Percentiles rank a stretch among this genome's conserved stretches.
Evolutionary conservation across 2,888 invertebrate genomes (phyloP).

Genomic region (Pyrocoelia pectoralis): DNA sequence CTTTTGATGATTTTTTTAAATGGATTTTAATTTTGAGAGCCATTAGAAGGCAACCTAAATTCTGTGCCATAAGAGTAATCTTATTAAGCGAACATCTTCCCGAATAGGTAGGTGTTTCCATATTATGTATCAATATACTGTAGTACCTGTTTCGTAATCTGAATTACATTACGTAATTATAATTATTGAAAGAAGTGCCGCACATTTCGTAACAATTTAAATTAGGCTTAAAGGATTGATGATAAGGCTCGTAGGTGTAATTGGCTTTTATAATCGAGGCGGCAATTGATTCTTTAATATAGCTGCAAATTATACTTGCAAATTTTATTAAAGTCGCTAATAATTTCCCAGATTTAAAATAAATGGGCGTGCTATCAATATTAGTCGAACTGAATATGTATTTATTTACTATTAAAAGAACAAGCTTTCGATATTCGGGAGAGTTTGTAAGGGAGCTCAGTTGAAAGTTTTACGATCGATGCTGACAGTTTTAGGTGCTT

Average conservation of each 20-base stretch:
- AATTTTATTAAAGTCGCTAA: background rate
- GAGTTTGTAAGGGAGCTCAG: constrained; percentile 55
- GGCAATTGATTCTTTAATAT: background rate
- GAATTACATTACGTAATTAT: background rate
- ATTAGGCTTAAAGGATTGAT: background rate
- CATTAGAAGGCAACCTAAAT: no score
- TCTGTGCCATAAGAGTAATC: no score
- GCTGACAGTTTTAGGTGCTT: constrained; percentile 60
- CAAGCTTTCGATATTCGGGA: constrained; percentile 50
- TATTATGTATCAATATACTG: no score
- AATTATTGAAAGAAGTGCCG: no score
- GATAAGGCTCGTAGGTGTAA: background rate
- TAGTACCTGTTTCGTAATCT: no score
- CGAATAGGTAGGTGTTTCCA: no score
- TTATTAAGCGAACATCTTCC: no score
- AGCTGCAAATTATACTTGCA: background rate
- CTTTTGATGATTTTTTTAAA: no score
- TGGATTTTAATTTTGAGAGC: no score
- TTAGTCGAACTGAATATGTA: constrained; percentile 20
- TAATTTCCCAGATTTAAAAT: background rate
- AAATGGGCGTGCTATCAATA: constrained; percentile 9
- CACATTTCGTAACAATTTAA: no score
- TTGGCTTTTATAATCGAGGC: background rate
- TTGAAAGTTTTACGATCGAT: constrained; percentile 61
- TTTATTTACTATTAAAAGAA: constrained; percentile 33